Evolutionary conservation across 2,797 vertebrate genomes (phyloP).

Genomic region (Pipistrellus pipistrellus): DNA sequence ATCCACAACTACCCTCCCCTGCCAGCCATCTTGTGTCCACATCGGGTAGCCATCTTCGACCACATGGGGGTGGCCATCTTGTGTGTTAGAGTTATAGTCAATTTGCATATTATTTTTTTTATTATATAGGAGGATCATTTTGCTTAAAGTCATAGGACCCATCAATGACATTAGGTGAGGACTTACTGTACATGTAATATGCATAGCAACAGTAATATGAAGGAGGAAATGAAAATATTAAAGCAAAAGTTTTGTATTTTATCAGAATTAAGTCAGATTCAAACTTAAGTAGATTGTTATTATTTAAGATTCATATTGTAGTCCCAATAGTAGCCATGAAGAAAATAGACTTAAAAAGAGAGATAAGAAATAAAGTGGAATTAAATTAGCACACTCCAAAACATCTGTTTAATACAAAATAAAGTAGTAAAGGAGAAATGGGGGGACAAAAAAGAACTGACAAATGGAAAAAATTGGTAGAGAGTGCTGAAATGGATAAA

Average conservation of each 20-base stretch:
- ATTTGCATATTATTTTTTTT: too few relatives aligned
- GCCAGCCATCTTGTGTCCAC: too few relatives aligned
- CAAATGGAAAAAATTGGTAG: neutral
- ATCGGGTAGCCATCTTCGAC: too few relatives aligned
- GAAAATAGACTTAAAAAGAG: neutral
- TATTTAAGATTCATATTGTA: neutral
- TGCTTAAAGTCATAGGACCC: neutral
- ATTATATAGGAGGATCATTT: neutral
- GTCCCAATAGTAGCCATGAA: neutral
- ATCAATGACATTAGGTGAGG: neutral
- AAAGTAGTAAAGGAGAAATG: constrained; percentile 38
- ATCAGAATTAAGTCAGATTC: neutral
- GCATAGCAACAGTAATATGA: neutral
- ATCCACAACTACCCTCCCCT: too few relatives aligned
- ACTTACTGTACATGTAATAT: neutral
- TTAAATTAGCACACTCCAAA: neutral
- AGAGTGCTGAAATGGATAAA: neutral
- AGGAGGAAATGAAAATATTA: neutral
- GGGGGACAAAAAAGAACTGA: neutral
- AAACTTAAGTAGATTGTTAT: neutral
- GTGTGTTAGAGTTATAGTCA: too few relatives aligned
- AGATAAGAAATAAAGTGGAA: neutral
- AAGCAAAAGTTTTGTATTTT: constrained; percentile 12
- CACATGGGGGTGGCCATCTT: too few relatives aligned
- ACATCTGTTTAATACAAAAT: neutral